These are phyloP conservation scores for Hecatera dysodea DNA, from an alignment of 2,888 invertebrate species.

Conservation along the genomic window DNA sequence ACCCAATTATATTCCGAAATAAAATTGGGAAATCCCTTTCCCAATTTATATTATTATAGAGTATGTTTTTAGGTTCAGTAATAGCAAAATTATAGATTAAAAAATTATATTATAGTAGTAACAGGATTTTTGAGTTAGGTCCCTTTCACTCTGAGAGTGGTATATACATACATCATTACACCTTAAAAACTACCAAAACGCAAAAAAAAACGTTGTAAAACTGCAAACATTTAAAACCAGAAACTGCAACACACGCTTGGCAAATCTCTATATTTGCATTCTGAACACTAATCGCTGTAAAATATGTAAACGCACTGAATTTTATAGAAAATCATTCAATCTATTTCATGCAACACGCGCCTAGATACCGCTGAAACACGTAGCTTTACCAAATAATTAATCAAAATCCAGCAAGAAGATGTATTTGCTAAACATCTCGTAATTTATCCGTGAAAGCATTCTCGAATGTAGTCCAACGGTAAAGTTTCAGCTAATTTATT, in stretches of 20 bases:
- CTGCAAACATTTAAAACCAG: not conserved
- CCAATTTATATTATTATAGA: too few species aligned
- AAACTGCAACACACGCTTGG: constrained; percentile 12
- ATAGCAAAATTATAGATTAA: too few species aligned
- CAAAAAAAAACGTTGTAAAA: not conserved
- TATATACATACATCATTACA: too few species aligned
- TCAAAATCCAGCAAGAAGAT: constrained; percentile 45
- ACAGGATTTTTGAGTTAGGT: too few species aligned
- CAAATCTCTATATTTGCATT: constrained; percentile 1
- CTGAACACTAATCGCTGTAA: constrained; percentile 20
- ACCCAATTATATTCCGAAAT: too few species aligned
- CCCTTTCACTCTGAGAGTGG: too few species aligned
- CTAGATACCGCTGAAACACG: constrained; percentile 42
- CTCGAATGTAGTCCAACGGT: constrained; percentile 56
- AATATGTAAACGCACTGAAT: constrained; percentile 42
- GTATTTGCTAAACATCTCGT: constrained; percentile 53
- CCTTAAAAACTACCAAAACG: too few species aligned
- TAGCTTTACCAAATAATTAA: constrained; percentile 47
- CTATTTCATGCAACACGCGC: constrained; percentile 44
- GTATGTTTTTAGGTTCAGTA: too few species aligned
- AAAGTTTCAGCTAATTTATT: constrained; percentile 50
- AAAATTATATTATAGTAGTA: too few species aligned
- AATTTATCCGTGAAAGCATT: constrained; percentile 54
- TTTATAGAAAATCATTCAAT: constrained; percentile 31
- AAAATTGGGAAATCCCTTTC: too few species aligned